Conservation (phyloP, 2,797 vertebrate species). For the Myioborus melanocephalus region DNA sequence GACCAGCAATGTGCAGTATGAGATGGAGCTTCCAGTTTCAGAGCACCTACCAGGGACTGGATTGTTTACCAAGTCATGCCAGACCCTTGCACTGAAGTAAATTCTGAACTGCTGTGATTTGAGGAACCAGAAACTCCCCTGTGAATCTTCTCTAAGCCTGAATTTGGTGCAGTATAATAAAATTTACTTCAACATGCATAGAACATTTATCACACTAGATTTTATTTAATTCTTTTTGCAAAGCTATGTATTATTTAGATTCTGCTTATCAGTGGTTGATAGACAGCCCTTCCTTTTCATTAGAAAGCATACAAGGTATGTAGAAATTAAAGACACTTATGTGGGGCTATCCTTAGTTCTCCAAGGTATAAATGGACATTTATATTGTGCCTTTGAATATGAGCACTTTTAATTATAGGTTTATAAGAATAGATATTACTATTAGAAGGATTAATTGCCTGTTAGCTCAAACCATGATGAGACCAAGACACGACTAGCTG, state of each 20-base stretch:
- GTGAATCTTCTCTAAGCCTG: not conserved
- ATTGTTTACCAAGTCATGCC: rapidly evolving
- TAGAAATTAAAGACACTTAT: not conserved
- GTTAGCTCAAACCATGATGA: not conserved
- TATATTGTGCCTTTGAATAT: not conserved
- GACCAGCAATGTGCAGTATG: rapidly evolving
- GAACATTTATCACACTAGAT: not conserved
- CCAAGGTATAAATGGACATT: not conserved
- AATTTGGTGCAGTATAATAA: not conserved
- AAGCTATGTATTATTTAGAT: not conserved
- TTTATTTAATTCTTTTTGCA: not conserved
- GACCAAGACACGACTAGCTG: not conserved
- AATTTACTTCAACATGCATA: not conserved
- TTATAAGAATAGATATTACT: not conserved
- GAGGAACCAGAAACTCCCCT: not conserved
- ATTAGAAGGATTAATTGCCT: not conserved
- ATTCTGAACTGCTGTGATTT: not conserved
- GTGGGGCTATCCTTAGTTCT: not conserved
- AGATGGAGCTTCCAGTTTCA: not conserved
- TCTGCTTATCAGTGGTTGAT: not conserved
- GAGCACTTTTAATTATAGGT: not conserved
- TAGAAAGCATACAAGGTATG: not conserved
- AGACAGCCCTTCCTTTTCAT: not conserved
- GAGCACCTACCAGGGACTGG: rapidly evolving
- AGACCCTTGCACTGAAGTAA: not conserved